Evolutionary conservation across 2,888 invertebrate species (phyloP), one percentile per base, ranked within the genome.

Genomic region (Clanis bilineata): DNA sequence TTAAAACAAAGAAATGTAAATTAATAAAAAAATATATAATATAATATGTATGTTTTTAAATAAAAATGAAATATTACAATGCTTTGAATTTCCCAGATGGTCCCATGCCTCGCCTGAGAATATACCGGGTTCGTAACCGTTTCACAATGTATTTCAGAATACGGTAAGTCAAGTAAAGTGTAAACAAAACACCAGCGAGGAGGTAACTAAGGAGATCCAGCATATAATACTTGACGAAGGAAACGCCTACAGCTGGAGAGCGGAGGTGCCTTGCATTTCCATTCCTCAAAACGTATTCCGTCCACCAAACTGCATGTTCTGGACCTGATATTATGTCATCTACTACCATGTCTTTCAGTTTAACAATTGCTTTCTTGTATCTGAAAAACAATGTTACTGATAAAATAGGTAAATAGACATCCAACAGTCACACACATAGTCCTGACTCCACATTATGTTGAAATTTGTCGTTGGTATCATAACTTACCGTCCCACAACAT

Each of bases 231-330:
- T 85, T 80, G 59, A 80, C 70, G 64, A 83, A 82, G 6, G 85
- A 77, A 9, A 85, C 62, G 18, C 88, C 89, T 5, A 87, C 82
- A 1, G 79, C 81, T 12, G 92, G 80, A 7, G 93, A 88, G 10
- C 88, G 85, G 5, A 93, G 78, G 65, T 90, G 86, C 5, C 76
- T 76, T 0, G 92, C 90, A 0, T 91, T 91, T 22, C 83, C 75
- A 61, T 93, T 85, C 21, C 87, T 83, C 12, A 93, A 65, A 6
- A 93, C 86, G 66, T 93, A 93, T 62, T 93, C 93, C 2, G 93
- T 93, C 93, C 93, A 93, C 86, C 90, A 90, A 0, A 93, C 70
- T 0, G 93, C 93, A 54, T 85, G 83, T 43, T 93, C 92, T 1
- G 91, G 90, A 1, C 89, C 90, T 22, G 91, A 89, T 67, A 88